Percentiles rank a stretch among this genome's conserved stretches.
phyloP scores from a whole-genome alignment of 2,113 vertebrate species.

The Rhabdomys dilectus region DNA sequence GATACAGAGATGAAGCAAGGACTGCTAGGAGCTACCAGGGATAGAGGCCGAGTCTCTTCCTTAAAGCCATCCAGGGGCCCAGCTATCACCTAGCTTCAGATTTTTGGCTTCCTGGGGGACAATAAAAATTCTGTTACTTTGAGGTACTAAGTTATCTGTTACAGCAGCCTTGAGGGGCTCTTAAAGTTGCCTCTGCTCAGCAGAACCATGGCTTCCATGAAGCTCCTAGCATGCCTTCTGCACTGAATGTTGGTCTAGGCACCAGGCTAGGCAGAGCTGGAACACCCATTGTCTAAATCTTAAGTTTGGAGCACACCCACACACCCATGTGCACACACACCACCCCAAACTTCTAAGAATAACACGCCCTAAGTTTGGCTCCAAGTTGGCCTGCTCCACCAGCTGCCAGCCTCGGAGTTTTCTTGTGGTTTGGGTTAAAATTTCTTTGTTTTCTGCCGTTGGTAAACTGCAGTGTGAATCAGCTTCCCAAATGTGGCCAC shows the following conservation, averaged over 20 bases:
- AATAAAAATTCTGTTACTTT: neutral
- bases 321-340: neutral
- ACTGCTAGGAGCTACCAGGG: neutral
- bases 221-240: accelerated
- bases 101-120: neutral
- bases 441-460: neutral
- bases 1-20: neutral
- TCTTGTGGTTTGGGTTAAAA: constrained; percentile 32
- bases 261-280: accelerated
- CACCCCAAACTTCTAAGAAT: constrained; percentile 59
- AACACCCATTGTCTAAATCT: neutral
- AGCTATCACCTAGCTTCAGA: neutral
- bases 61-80: neutral
- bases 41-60: neutral
- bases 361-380: neutral
- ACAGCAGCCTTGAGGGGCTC: neutral
- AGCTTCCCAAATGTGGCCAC: neutral
- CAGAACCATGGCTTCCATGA: accelerated
- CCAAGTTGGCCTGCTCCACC: neutral
- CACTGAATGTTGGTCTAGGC: neutral
- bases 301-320: no score
- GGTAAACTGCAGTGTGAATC: neutral
- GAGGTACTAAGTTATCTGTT: neutral
- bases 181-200: neutral
- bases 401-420: neutral